A percentile compares a stretch with the other conserved stretches of the same genome.
Conservation (phyloP, 2,113 vertebrate species). For the Spea bombifrons region DNA sequence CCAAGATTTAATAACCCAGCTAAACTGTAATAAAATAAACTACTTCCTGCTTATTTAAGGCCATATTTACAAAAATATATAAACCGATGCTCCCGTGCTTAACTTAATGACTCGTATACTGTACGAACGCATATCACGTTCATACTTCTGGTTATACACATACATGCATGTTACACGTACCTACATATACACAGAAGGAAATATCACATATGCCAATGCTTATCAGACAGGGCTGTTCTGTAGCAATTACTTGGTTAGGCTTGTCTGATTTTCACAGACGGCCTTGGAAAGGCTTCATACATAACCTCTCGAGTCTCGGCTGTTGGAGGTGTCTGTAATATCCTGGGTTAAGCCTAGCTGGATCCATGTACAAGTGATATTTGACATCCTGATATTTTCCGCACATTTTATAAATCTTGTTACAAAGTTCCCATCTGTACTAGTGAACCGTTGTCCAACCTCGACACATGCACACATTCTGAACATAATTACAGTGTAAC, state of each 20-base stretch:
- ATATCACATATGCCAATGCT: slow-evolving; percentile 5
- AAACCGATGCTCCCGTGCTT: too few species aligned
- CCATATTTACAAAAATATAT: background rate
- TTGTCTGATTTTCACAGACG: slow-evolving; percentile 20
- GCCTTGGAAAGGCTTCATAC: background rate
- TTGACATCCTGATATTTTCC: background rate
- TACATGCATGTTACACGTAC: background rate
- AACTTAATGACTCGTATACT: too few species aligned
- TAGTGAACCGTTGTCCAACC: background rate
- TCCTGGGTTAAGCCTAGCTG: background rate
- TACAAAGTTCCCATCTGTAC: background rate
- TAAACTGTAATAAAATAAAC: slow-evolving; percentile 68
- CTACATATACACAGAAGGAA: background rate
- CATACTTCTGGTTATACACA: background rate
- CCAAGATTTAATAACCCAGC: slow-evolving; percentile 76
- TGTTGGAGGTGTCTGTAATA: slow-evolving; percentile 18
- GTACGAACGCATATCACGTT: too few species aligned
- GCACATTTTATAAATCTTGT: background rate
- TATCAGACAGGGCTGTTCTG: background rate
- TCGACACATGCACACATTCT: background rate
- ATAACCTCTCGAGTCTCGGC: slow-evolving; percentile 15
- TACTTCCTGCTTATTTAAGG: background rate
- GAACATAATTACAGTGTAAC: background rate
- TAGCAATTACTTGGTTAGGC: slow-evolving; percentile 31
- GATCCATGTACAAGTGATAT: slow-evolving; percentile 1